Evolutionary conservation across 1,140 invertebrate species (phyloP), one percentile per base, ranked within the genome.

Genomic region (Gonioctena quinquepunctata): DNA sequence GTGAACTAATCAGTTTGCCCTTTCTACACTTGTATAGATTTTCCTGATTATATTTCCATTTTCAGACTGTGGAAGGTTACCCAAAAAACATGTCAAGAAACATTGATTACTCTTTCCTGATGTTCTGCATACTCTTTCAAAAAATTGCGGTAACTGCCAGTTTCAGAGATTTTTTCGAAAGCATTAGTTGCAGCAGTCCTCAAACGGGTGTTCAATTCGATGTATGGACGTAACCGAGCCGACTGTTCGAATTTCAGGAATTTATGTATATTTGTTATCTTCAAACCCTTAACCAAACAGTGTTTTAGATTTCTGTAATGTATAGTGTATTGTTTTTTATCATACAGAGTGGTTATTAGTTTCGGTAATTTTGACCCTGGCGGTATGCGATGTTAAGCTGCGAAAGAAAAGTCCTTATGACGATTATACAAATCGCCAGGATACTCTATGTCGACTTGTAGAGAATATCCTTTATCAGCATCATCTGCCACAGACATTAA

Each of bases 391-490:
- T 76, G 73, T 68, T 84, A 77, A 21, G 83, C 78, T 52, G 75
- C 77, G 16, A 86, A 77, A n/a, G 84, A 82, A 33, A 84, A 72
- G 69, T 84, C 84, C 60, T 75, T 76, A 74, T 85, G 82, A 18
- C 5, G 1, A 42, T 80, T 59, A 64, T 82, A 77, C 2, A 65
- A 27, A 18, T 64, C 1, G 4, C 11, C 13, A 1, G 68, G 62
- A 65, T 70, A 70, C 4, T 3, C 19, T 26, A 70, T 13, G 48
- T 64, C 62, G 3, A 59, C 68, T 65, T 70, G 86, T 25, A 89
- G 74, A 88, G 85, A 2, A 26, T 11, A 76, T 88, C 80, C 79
- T 89, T 87, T 13, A 88, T 42, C n/a, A 11, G 13, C 2, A 19
- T 82, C 3, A 59, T 74, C 74, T 48, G 80, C 77, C 74, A 81